Percentiles rank a stretch among this genome's conserved stretches.
Conservation (phyloP, 2,797 vertebrate species). For the Trematomus bernacchii region DNA sequence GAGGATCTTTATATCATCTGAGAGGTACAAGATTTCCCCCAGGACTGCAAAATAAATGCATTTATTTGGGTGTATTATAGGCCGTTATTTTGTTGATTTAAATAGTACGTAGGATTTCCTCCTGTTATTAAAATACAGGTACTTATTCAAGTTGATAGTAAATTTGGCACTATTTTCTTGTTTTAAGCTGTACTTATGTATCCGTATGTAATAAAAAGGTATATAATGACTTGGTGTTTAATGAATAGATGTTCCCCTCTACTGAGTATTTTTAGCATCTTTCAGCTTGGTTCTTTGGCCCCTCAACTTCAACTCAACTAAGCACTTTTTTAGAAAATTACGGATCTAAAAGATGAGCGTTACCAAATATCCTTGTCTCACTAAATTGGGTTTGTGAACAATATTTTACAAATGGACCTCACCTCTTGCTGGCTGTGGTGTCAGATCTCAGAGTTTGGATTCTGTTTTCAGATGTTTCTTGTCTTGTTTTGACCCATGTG, state of each 20-base stretch:
- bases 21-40: background rate
- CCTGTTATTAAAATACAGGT: background rate
- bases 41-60: background rate
- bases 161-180: background rate
- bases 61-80: background rate
- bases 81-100: background rate
- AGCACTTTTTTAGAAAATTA: background rate
- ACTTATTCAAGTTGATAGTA: background rate
- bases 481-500: conserved; percentile 57
- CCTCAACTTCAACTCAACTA: background rate
- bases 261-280: too few species aligned
- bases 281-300: too few species aligned
- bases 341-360: conserved; percentile 7
- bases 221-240: too few species aligned
- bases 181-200: background rate
- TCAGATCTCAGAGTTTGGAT: conserved; percentile 68
- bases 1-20: conserved; percentile 6
- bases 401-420: background rate
- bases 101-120: background rate
- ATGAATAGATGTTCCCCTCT: too few species aligned
- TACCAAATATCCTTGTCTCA: background rate
- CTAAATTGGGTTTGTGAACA: background rate
- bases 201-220: background rate
- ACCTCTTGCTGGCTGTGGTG: conserved; percentile 42
- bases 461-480: conserved; percentile 64